Evolutionary conservation across 1,140 invertebrate genomes (phyloP), one percentile per base, ranked within the genome.

Genomic region (Philotrypesis tridentata): DNA sequence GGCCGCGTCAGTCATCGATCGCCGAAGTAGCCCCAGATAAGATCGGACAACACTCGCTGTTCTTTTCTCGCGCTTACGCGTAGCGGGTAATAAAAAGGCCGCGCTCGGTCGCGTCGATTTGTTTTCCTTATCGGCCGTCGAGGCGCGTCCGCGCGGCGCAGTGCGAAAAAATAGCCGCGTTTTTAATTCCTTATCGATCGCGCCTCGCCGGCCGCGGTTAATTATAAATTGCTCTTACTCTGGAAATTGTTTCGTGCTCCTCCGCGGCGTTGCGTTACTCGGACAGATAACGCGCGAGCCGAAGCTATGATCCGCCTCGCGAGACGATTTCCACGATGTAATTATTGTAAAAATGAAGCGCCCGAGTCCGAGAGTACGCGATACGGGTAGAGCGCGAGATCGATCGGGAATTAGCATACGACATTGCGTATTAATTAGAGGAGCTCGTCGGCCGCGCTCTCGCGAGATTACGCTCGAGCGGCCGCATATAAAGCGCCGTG

Each of bases 141-240:
- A 55, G 43, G 68, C 37, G 21, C 23, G 61, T 6, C 60, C 21
- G 12, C 61, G 12, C 21, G 5, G 48, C 48, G 33, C 33, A 3
- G 33, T 23, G 61, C 63, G 25, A 11, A 33, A 68, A 68, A 31
- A 29, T 68, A 33, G 63, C 31, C 60, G 60, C 25, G n/a, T 12
- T 43, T 37, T 71, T 43, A 27, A 37, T 71, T 71, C 68, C 68
- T 71, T 71, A 71, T 71, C 68, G 68, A 40, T 71, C 68, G 21
- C 6, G 3, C 21, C 25, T 27, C 61, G 25, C 61, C n/a, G 25
- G n/a, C 25, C 33, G 29, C 37, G 37, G 67, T 33, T 68, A 68
- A 68, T 68, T 68, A 68, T 68, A 37, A 68, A 68, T 9, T 37
- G 4, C 61, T 65, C 25, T 60, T 25, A 5, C 27, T 31, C 67